These are phyloP conservation scores for Palythoa grandis DNA, from an alignment of 92 coral and sea anemone genomes.

Conservation along the genomic window DNA sequence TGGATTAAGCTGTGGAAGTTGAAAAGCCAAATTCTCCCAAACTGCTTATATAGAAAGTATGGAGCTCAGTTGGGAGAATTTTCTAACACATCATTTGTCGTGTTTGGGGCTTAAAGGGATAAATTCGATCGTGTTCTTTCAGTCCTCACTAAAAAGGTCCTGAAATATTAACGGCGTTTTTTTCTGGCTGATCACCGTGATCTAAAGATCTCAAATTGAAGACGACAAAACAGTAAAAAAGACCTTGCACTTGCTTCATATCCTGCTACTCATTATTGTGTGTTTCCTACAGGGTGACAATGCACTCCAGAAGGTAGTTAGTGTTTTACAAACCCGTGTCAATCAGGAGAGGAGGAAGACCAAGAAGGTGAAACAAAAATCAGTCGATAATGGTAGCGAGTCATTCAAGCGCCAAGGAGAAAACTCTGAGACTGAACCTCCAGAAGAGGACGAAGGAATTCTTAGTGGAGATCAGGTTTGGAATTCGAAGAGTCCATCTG, in stretches of 20 bases:
- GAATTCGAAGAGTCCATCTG: neutral
- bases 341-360: neutral
- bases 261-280: neutral
- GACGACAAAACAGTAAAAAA: neutral
- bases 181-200: no score
- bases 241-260: neutral
- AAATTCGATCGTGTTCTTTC: no score
- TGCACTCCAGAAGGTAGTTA: neutral
- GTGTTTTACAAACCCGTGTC: conserved; percentile 5
- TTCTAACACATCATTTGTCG: no score
- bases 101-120: no score
- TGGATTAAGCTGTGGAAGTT: no score
- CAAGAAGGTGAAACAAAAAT: conserved; percentile 8
- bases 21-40: no score
- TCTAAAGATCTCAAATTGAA: no score
- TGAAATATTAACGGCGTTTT: no score
- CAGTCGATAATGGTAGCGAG: neutral
- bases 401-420: neutral
- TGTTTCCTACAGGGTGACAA: conserved; percentile 11
- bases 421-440: neutral
- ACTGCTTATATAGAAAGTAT: no score
- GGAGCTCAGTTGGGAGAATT: no score
- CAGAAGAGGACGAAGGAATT: conserved; percentile 31
- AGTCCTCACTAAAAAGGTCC: no score
- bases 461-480: conserved; percentile 31